phyloP scores from a whole-genome alignment of 2,797 vertebrate species.

The Semotilus atromaculatus region DNA sequence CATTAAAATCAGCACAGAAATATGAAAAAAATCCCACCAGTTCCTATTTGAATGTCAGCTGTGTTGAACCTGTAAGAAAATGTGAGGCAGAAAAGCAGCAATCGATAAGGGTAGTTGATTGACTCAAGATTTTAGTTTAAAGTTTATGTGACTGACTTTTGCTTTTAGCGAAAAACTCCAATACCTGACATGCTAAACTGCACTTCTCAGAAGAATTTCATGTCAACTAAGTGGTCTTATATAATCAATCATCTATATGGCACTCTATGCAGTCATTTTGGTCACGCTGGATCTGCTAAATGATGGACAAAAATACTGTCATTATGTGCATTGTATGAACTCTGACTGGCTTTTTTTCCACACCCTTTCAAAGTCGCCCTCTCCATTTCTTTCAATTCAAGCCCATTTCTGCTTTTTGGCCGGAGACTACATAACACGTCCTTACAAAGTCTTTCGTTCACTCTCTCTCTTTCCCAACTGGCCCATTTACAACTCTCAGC shows the following conservation, averaged over 20 bases:
- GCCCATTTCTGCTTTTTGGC: conserved; percentile 24
- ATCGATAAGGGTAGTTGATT: not conserved
- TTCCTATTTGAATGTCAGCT: not conserved
- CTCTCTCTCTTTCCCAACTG: not conserved
- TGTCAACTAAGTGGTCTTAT: not conserved
- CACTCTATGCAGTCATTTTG: not conserved
- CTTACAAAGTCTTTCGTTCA: conserved; percentile 37
- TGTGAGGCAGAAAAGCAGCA: not conserved
- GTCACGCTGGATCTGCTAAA: not conserved
- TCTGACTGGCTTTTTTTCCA: conserved; percentile 15
- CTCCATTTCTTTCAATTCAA: conserved; percentile 30
- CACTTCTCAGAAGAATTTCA: not conserved
- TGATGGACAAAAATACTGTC: conserved; percentile 9
- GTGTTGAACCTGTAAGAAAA: conserved; percentile 14
- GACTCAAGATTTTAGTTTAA: not conserved
- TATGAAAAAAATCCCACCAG: not conserved
- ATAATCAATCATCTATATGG: not conserved
- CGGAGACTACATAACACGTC: conserved; percentile 32
- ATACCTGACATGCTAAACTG: not conserved
- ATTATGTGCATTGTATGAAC: not conserved
- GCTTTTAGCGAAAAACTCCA: not conserved
- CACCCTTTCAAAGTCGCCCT: conserved; percentile 35
- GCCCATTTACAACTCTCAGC: conserved; percentile 1
- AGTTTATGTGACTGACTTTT: not conserved
- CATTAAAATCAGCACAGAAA: not conserved